Base-by-base conservation (phyloP, 2,888 invertebrate genomes). In the Andrena dorsata region DNA sequence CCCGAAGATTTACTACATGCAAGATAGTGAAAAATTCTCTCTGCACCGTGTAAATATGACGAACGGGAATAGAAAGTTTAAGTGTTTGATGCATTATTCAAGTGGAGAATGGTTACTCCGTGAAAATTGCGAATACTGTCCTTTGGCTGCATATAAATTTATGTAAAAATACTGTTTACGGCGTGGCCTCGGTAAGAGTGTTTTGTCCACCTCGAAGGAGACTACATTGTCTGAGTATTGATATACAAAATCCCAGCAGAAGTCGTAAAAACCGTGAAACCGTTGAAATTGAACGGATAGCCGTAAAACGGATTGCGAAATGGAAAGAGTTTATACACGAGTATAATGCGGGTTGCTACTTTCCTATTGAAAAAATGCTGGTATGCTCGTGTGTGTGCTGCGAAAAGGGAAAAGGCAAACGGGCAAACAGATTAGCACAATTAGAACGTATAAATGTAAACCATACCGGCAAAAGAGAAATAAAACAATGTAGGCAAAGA, bases 221-320 rank as follows among this genome's bases (percentile, higher is more conserved):
- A 20, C 30, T 23, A 35, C 23, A 32, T 13, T n/a, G 49, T 53
- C 56, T n/a, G 16, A 10, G 64, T 4, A 35, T 70, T 65, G 65
- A 65, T 47, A 41, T 41, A 56, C 13, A 61, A 35, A 35, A 73
- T 51, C 13, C 41, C 49, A 20, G n/a, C 20, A 13, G 53, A 10
- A 30, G 7, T 8, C 26, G n/a, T 30, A 41, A 69, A 76, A 68
- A 60, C 64, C 41, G 65, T 47, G 70, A 72, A 74, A 77, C 66
- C 73, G 58, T 49, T 26, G 74, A 78, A 82, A 68, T 64, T 60
- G 83, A 78, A 78, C 74, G 83, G 74, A 82, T 64, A 60, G 61
- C 16, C 68, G 60, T 30, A 47, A 63, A 56, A 30, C 61, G 4
- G 26, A 68, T 82, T 83, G 56, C 78, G 64, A 70, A 83, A 72